phyloP scores from a whole-genome alignment of 2,113 vertebrate genomes.

The Dasyornis broadbenti region DNA sequence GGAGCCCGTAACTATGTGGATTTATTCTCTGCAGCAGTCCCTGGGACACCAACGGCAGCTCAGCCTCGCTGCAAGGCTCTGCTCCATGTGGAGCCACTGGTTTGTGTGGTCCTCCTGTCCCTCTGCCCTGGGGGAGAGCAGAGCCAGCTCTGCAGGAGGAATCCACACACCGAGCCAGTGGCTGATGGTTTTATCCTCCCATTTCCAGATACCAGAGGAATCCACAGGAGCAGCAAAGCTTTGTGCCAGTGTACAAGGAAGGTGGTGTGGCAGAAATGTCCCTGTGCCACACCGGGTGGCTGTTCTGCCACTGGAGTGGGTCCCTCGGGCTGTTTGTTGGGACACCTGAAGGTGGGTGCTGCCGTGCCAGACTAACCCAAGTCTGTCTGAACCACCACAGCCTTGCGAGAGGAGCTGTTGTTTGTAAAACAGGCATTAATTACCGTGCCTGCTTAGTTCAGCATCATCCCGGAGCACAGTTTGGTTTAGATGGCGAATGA shows the following conservation, averaged over 20 bases:
- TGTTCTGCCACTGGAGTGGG: background rate
- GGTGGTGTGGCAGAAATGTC: background rate
- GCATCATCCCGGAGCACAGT: background rate
- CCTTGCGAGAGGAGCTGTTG: background rate
- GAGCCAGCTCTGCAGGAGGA: background rate
- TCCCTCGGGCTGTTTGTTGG: background rate
- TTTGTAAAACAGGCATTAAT: background rate
- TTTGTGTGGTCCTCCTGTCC: background rate
- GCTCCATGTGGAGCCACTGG: rapidly evolving
- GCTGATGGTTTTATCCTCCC: background rate
- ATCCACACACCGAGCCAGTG: rapidly evolving
- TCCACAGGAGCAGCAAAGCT: background rate
- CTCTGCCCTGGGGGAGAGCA: background rate
- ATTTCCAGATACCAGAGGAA: background rate
- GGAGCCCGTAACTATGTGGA: background rate
- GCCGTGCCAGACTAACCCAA: background rate
- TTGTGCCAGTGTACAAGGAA: rapidly evolving
- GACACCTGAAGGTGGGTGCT: rapidly evolving
- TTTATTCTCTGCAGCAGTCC: background rate
- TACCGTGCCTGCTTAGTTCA: background rate
- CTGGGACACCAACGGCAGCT: background rate
- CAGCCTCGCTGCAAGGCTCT: background rate
- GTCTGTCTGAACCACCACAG: background rate
- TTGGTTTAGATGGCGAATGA: background rate
- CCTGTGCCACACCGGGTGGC: background rate